Evolutionary conservation across 1,140 invertebrate species (phyloP).

Genomic region (Diuraphis noxia): DNA sequence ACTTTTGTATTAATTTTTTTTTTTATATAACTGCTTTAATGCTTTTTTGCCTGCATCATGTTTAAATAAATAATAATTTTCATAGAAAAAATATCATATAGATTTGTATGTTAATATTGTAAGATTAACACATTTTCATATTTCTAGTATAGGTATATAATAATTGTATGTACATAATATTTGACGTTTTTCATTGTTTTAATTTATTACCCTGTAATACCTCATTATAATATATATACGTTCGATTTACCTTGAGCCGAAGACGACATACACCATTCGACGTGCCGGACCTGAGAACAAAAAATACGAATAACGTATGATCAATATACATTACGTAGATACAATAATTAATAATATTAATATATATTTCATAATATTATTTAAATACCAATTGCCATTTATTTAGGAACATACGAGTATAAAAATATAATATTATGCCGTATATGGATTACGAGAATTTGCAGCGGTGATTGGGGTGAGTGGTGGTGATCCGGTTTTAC

Average conservation of each 20-base stretch:
- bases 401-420: neutral
- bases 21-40: neutral
- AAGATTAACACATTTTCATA: neutral
- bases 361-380: neutral
- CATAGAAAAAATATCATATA: neutral
- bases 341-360: neutral
- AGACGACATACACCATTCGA: constrained; percentile 48
- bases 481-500: too few species aligned
- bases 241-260: constrained; percentile 32
- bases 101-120: neutral
- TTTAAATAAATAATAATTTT: neutral
- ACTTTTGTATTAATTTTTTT: neutral
- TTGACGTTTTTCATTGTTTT: neutral
- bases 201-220: neutral
- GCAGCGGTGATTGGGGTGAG: too few species aligned
- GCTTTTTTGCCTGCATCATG: neutral
- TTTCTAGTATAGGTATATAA: too few species aligned
- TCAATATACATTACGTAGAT: neutral
- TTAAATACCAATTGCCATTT: neutral
- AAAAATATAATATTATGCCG: neutral
- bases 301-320: neutral
- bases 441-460: neutral
- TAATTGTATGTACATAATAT: neutral
- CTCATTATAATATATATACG: neutral
- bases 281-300: constrained; percentile 23